These are phyloP conservation scores for Pseudomyrmex pallidus DNA, from an alignment of 1,140 invertebrate genomes.

Conservation along the genomic window DNA sequence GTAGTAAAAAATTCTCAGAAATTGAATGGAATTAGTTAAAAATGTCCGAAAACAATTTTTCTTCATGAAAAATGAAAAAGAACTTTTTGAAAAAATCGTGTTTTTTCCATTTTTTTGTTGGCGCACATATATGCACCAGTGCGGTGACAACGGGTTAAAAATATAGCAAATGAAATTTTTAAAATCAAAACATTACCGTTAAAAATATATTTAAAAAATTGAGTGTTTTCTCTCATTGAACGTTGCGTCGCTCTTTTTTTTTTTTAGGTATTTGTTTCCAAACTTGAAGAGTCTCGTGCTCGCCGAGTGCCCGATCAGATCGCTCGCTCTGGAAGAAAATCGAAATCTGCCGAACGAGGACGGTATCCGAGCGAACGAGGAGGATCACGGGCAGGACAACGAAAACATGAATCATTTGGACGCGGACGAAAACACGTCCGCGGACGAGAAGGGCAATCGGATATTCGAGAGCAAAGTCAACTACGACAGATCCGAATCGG, in stretches of 20 bases:
- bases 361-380: constrained; percentile 78
- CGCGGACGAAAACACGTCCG: constrained; percentile 59
- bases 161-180: not conserved
- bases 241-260: not conserved
- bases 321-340: constrained; percentile 85
- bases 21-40: no score
- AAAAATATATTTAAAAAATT: no score
- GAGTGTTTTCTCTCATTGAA: not conserved
- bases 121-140: no score
- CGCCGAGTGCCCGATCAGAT: constrained; percentile 93
- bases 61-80: no score
- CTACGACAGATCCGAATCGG: constrained; percentile 84
- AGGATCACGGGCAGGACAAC: constrained; percentile 64
- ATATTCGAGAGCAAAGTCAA: constrained; percentile 77
- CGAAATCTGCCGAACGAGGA: constrained; percentile 75
- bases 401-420: constrained; percentile 77
- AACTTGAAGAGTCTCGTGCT: constrained; percentile 93
- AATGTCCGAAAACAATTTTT: no score
- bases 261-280: constrained; percentile 87
- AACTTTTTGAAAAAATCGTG: no score
- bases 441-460: constrained; percentile 67
- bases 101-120: no score
- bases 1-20: no score
- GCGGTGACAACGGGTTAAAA: no score
- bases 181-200: no score